These are phyloP conservation scores for Plebejus argus DNA, from an alignment of 2,888 invertebrate species.

Conservation along the genomic window DNA sequence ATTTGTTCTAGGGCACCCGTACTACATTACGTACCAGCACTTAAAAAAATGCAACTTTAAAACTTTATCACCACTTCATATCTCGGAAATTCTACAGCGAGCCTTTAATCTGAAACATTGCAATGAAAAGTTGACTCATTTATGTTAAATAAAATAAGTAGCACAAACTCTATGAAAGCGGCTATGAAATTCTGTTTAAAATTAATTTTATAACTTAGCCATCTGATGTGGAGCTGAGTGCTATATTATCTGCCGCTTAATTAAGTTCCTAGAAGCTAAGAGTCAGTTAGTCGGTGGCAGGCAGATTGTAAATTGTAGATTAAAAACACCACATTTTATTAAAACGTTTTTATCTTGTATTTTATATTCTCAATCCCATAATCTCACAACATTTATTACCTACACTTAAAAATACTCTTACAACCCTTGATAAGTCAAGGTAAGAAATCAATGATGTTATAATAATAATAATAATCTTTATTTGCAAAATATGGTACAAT, in stretches of 20 bases:
- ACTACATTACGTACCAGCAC: neutral
- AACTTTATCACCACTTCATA: neutral
- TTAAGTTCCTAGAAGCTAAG: neutral
- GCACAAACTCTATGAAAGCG: neutral
- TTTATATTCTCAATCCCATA: no score
- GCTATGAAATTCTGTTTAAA: constrained; percentile 1
- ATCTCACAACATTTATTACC: no score
- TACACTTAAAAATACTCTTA: no score
- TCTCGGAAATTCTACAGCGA: neutral
- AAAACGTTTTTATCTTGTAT: no score
- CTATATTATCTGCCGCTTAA: neutral
- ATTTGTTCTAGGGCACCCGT: no score
- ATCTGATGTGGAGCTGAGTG: neutral
- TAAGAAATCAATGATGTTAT: no score
- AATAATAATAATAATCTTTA: no score
- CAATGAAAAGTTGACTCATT: neutral
- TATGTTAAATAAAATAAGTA: neutral
- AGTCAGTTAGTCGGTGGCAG: neutral
- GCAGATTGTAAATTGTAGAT: neutral
- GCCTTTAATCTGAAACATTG: neutral
- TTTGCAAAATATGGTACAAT: no score
- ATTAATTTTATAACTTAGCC: neutral
- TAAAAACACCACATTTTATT: neutral
- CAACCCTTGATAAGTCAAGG: no score
- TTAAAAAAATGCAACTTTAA: neutral